These are phyloP conservation scores for Aspidapion aeneum DNA, from an alignment of 2,888 invertebrate genomes.

Conservation along the genomic window DNA sequence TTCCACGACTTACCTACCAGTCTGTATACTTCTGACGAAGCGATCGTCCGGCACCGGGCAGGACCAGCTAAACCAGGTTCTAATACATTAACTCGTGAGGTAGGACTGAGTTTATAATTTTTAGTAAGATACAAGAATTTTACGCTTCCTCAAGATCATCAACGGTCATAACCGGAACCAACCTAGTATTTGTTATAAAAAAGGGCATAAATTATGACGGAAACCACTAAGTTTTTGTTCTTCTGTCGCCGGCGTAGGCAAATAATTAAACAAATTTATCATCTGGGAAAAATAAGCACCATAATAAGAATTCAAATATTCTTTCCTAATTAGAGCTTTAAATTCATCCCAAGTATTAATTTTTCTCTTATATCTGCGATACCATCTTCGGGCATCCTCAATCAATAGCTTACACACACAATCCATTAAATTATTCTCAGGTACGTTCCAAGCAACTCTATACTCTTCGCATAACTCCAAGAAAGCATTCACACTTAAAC, in stretches of 20 bases:
- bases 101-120: background rate
- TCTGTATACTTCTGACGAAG: slow-evolving; percentile 1
- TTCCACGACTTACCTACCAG: slow-evolving; percentile 12
- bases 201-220: background rate
- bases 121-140: background rate
- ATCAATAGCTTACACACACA: background rate
- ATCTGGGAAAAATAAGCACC: background rate
- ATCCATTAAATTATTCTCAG: background rate
- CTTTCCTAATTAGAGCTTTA: background rate
- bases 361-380: background rate
- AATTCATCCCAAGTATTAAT: background rate
- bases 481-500: background rate
- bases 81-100: background rate
- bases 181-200: background rate
- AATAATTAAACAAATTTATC: background rate
- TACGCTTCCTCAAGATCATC: background rate
- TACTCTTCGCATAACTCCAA: background rate
- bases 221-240: background rate
- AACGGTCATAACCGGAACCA: background rate
- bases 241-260: background rate
- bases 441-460: background rate
- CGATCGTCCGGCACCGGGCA: slow-evolving; percentile 7
- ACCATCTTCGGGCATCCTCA: background rate
- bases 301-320: background rate
- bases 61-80: slow-evolving; percentile 4